Evolutionary conservation across 2,797 vertebrate species (phyloP).

Genomic region (Adrianichthys oophorus): DNA sequence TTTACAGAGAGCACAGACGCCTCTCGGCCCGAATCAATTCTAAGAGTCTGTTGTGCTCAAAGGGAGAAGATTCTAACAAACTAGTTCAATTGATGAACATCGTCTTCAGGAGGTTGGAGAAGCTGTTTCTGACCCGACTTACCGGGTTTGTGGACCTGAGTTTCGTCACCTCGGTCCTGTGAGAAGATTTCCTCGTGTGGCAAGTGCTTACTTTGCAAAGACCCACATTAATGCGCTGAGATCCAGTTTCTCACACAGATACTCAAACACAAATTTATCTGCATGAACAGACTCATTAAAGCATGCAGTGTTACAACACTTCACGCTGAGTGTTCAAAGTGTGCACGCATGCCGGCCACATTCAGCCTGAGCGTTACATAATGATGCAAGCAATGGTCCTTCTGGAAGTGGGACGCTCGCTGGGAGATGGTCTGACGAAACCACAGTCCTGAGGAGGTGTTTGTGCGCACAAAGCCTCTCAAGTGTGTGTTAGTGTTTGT

Average conservation of each 20-base stretch:
- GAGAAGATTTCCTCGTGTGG: slow-evolving; percentile 20
- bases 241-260: slow-evolving; percentile 17
- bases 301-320: slow-evolving; percentile 51
- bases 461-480: slow-evolving; percentile 24
- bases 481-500: slow-evolving; percentile 28
- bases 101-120: too few relatives aligned
- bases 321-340: slow-evolving; percentile 59
- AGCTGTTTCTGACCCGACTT: too few relatives aligned
- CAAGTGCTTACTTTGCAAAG: slow-evolving; percentile 50
- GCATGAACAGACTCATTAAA: slow-evolving; percentile 55
- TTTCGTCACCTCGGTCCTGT: too few relatives aligned
- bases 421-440: slow-evolving; percentile 69
- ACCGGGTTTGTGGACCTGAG: too few relatives aligned
- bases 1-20: too few relatives aligned
- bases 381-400: slow-evolving; percentile 67
- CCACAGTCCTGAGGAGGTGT: slow-evolving; percentile 52
- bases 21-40: too few relatives aligned
- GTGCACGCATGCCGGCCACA: slow-evolving; percentile 16
- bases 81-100: too few relatives aligned
- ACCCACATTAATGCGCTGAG: slow-evolving; percentile 27
- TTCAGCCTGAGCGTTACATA: slow-evolving; percentile 46
- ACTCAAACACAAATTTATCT: slow-evolving; percentile 1
- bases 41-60: too few relatives aligned
- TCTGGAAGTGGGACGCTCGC: slow-evolving; percentile 70
- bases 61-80: too few relatives aligned